Evolutionary conservation across 1,140 invertebrate species (phyloP).

Genomic region (Caenorhabditis remanei): DNA sequence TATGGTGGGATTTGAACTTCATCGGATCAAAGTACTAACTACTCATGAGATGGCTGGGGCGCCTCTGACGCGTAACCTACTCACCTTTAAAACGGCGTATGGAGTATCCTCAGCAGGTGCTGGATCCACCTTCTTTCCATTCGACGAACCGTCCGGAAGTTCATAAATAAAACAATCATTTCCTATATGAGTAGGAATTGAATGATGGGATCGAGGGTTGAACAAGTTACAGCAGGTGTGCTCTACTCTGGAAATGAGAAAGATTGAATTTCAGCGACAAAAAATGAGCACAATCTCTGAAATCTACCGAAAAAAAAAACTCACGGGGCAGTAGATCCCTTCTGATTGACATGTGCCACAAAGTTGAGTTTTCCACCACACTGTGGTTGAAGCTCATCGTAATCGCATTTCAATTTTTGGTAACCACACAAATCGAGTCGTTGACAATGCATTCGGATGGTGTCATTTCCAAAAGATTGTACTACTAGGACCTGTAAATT

Average conservation of each 20-base stretch:
- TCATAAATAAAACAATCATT: constrained; percentile 78
- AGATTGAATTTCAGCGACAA: neutral
- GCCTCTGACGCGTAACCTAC: neutral
- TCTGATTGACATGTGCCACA: constrained; percentile 75
- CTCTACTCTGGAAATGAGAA: constrained; percentile 68
- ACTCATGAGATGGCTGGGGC: no score
- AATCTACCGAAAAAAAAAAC: constrained; percentile 28
- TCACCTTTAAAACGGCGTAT: constrained; percentile 55
- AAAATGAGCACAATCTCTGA: neutral
- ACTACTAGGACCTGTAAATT: constrained; percentile 71
- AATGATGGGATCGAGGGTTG: constrained; percentile 56
- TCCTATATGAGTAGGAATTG: constrained; percentile 71
- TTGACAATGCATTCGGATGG: constrained; percentile 78
- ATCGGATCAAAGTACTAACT: neutral
- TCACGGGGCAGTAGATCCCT: constrained; percentile 72
- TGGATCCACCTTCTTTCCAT: constrained; percentile 48
- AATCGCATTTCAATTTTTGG: constrained; percentile 74
- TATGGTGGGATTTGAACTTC: neutral
- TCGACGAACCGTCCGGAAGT: constrained; percentile 71
- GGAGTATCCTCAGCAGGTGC: constrained; percentile 52
- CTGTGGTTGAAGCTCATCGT: constrained; percentile 72
- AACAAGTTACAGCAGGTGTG: constrained; percentile 74
- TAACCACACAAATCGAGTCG: constrained; percentile 74
- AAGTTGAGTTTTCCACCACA: constrained; percentile 76
- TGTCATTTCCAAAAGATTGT: constrained; percentile 77